These are phyloP conservation scores for Brachionus plicatilis DNA, from an alignment of 1,140 invertebrate genomes.

Conservation along the genomic window DNA sequence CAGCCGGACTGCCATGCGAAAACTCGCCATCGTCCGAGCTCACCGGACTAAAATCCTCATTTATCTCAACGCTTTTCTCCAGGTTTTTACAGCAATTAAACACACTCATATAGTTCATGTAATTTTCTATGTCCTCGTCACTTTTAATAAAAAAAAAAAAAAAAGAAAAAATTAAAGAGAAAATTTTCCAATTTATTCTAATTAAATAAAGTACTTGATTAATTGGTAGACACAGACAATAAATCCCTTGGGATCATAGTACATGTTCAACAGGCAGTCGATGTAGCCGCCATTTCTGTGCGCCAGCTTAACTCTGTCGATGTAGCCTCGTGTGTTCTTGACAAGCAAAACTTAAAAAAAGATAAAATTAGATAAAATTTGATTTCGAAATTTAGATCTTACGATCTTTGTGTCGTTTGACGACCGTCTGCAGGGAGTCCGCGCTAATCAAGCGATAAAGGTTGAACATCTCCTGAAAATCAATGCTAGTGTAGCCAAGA, in stretches of 20 bases:
- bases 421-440: background rate
- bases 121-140: background rate
- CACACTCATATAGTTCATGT: background rate
- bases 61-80: background rate
- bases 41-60: background rate
- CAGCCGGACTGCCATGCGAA: background rate
- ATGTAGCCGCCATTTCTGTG: background rate
- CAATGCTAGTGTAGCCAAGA: background rate
- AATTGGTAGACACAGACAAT: slow-evolving; percentile 5
- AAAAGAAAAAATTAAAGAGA: background rate
- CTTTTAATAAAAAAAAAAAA: background rate
- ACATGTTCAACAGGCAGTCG: background rate
- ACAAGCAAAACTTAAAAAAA: background rate
- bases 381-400: background rate
- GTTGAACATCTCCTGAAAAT: background rate
- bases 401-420: slow-evolving; percentile 23
- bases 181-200: background rate
- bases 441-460: background rate
- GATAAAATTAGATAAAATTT: background rate
- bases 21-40: background rate
- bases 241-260: slow-evolving; percentile 17
- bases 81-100: background rate
- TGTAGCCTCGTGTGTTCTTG: slow-evolving; percentile 17
- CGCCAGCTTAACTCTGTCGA: background rate
- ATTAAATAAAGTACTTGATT: background rate